Base-by-base conservation (phyloP, 2,888 invertebrate genomes). In the Sympetrum striolatum region DNA sequence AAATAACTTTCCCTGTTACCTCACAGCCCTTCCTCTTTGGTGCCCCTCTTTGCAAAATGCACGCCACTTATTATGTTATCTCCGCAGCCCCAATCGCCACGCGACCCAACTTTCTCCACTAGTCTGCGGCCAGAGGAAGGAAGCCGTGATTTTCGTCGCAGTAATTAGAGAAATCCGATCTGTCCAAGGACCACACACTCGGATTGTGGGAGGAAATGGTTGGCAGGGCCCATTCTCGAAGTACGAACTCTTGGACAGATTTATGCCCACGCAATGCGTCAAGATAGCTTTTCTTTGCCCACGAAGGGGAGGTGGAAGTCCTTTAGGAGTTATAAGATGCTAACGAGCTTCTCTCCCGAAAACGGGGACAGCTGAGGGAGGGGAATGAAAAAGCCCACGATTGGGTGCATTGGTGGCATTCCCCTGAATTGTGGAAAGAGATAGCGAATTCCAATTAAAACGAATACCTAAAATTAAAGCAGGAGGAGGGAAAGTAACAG, bases 111-210 rank as follows among this genome's bases (percentile, higher is more conserved):
- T 25, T 31, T 73, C 73, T 73, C 73, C 73, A 39, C 58, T 14
- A 15, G 25, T 48, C 31, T 35, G 37, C 18, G 80, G 35, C 35
- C 44, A 37, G 22, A 35, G 44, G 37, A 80, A 18, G 80, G 80
- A 35, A n/a, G 60, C 2, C 60, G 48, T 18, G 60, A 86, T 86
- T 86, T 86, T 86, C 60, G 86, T 86, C 86, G 86, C 86, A 35
- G 86, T 86, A 86, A 86, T 86, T 86, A 86, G 86, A 86, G 86
- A 86, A 86, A 86, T 64, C 58, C 86, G 86, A 86, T 86, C 53
- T n/a, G 25, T 73, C 3, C 35, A n/a, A 2, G 15, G 82, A 82
- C 37, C 60, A n/a, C 39, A 39, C 81, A 81, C 81, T 44, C 39
- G 48, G 44, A 80, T 37, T 18, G 53, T 31, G 31, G 81, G 53